Evolutionary conservation across 1,140 invertebrate species (phyloP).

Genomic region (Aphidius ervi): DNA sequence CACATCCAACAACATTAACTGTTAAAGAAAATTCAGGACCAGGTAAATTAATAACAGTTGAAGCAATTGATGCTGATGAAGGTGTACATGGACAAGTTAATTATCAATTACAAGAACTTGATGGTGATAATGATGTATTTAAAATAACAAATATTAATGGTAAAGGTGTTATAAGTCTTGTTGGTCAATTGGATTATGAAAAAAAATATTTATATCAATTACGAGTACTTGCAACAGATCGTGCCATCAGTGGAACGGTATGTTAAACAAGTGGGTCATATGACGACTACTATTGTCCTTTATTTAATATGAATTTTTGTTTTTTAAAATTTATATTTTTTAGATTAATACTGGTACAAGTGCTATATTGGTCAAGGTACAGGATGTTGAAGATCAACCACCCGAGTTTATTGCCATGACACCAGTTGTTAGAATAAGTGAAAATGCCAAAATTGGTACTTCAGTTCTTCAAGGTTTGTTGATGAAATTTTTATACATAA

Average conservation of each 20-base stretch:
- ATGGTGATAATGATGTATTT: slow-evolving; percentile 75
- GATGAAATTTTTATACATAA: neutral
- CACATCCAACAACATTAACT: slow-evolving; percentile 76
- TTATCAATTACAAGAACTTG: slow-evolving; percentile 73
- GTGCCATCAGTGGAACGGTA: slow-evolving; percentile 72
- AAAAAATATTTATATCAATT: slow-evolving; percentile 83
- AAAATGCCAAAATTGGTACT: slow-evolving; percentile 77
- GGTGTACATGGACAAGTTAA: slow-evolving; percentile 84
- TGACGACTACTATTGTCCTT: neutral
- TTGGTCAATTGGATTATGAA: slow-evolving; percentile 80
- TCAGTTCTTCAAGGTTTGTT: slow-evolving; percentile 69
- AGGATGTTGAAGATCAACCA: slow-evolving; percentile 86
- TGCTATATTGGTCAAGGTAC: slow-evolving; percentile 79
- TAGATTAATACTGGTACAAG: slow-evolving; percentile 79
- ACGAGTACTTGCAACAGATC: slow-evolving; percentile 77
- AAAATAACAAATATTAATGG: slow-evolving; percentile 79
- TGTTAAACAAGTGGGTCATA: too few relatives aligned
- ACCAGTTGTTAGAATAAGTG: slow-evolving; percentile 80
- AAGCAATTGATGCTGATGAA: slow-evolving; percentile 85
- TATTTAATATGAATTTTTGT: neutral
- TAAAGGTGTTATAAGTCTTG: slow-evolving; percentile 78
- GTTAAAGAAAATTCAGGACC: slow-evolving; percentile 74
- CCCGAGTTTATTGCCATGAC: slow-evolving; percentile 85
- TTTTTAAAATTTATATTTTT: slow-evolving; percentile 20
- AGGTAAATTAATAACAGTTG: slow-evolving; percentile 71